Conservation (phyloP, 2,113 vertebrate species). For the Thryonomys swinderianus region DNA sequence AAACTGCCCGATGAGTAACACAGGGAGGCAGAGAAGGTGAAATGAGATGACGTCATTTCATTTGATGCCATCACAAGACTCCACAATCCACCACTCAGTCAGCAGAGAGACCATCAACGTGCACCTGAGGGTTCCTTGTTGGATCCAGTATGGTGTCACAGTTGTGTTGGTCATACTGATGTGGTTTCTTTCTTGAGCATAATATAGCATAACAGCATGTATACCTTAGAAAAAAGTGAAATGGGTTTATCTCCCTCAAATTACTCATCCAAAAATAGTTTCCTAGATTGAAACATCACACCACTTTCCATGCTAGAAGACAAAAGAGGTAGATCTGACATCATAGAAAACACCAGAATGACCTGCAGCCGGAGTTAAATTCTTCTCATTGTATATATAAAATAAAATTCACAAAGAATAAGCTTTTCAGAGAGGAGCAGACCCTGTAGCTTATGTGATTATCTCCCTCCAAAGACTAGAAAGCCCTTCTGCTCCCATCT, state of each 20-base stretch:
- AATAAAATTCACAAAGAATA: constrained; percentile 48
- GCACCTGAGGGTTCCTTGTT: background rate
- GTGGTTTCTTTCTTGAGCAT: background rate
- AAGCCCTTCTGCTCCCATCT: constrained; percentile 10
- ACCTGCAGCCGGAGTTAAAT: background rate
- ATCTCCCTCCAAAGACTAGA: constrained; percentile 36
- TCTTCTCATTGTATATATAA: constrained; percentile 2
- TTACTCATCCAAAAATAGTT: background rate
- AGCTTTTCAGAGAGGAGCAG: constrained; percentile 9
- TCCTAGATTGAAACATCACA: background rate
- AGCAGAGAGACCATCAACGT: background rate
- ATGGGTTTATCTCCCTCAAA: background rate
- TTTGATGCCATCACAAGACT: background rate
- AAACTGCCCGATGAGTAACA: background rate
- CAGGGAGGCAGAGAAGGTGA: background rate
- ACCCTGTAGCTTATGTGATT: constrained; percentile 3
- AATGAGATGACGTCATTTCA: background rate
- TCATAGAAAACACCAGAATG: background rate
- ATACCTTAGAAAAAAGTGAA: background rate
- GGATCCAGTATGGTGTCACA: background rate
- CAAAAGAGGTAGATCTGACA: background rate
- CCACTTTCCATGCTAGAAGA: background rate
- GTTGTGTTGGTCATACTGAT: background rate
- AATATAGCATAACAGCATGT: background rate
- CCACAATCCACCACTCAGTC: accelerated